These are phyloP conservation scores for Suncus etruscus DNA, from an alignment of 2,113 vertebrate species.

Conservation along the genomic window DNA sequence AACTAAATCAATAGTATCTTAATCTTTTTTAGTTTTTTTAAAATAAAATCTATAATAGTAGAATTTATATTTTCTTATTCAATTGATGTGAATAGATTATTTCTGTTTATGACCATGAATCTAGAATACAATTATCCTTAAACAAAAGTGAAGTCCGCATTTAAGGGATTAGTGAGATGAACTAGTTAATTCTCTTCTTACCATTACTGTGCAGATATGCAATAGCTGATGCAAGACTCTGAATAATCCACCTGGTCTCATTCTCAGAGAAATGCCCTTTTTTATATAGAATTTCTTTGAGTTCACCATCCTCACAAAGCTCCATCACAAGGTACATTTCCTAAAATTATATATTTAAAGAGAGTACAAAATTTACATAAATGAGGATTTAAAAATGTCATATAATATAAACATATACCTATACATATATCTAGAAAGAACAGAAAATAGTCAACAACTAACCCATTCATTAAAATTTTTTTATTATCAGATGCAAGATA, in stretches of 20 bases:
- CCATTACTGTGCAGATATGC: conserved; percentile 91
- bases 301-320: conserved; percentile 91
- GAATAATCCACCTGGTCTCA: conserved; percentile 90
- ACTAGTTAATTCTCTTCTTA: conserved; percentile 77
- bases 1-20: conserved; percentile 12
- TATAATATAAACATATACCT: neutral
- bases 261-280: conserved; percentile 90
- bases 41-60: neutral
- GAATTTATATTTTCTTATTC: too few relatives aligned
- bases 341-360: conserved; percentile 83
- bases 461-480: conserved; percentile 28
- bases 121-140: conserved; percentile 34
- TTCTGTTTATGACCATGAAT: conserved; percentile 34
- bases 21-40: neutral
- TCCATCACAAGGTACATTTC: conserved; percentile 92
- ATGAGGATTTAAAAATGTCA: conserved; percentile 33
- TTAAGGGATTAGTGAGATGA: neutral
- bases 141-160: conserved; percentile 12
- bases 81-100: neutral
- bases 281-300: conserved; percentile 88
- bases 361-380: conserved; percentile 40
- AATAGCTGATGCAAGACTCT: conserved; percentile 88
- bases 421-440: neutral
- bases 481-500: neutral
- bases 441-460: conserved; percentile 20